These are phyloP conservation scores for Peromyscus californicus DNA, from an alignment of 2,113 vertebrate species.

Conservation along the genomic window DNA sequence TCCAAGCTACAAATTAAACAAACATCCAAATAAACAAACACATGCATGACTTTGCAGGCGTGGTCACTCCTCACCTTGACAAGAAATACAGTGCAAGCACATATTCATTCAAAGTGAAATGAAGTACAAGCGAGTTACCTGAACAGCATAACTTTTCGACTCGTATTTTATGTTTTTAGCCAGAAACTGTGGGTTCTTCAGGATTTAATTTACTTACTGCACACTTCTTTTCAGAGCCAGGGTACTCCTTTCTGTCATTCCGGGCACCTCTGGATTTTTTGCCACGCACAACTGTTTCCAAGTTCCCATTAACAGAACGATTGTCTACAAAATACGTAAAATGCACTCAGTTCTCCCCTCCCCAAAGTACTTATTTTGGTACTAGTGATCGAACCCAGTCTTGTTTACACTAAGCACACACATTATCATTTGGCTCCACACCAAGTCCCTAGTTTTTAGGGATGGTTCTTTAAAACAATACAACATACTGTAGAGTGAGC, in stretches of 20 bases:
- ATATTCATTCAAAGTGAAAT: slow-evolving; percentile 37
- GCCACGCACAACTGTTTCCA: slow-evolving; percentile 80
- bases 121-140: rapidly evolving
- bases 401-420: background rate
- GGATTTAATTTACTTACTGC: slow-evolving; percentile 86
- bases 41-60: slow-evolving; percentile 16
- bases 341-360: background rate
- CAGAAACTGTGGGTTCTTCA: slow-evolving; percentile 87
- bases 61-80: background rate
- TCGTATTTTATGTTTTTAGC: slow-evolving; percentile 86
- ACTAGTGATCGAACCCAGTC: background rate
- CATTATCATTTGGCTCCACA: background rate
- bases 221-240: slow-evolving; percentile 81
- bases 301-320: slow-evolving; percentile 84
- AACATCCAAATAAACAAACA: slow-evolving; percentile 26
- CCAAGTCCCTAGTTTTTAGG: background rate
- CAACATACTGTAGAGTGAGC: background rate
- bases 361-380: background rate
- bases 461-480: background rate
- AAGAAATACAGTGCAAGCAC: slow-evolving; percentile 14
- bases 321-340: slow-evolving; percentile 81
- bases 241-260: slow-evolving; percentile 79
- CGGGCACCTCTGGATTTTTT: slow-evolving; percentile 82
- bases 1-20: slow-evolving; percentile 86
- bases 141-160: slow-evolving; percentile 80